Evolutionary conservation across 1,140 invertebrate species (phyloP), one percentile per base, ranked within the genome.

Genomic region (Wasmannia auropunctata): DNA sequence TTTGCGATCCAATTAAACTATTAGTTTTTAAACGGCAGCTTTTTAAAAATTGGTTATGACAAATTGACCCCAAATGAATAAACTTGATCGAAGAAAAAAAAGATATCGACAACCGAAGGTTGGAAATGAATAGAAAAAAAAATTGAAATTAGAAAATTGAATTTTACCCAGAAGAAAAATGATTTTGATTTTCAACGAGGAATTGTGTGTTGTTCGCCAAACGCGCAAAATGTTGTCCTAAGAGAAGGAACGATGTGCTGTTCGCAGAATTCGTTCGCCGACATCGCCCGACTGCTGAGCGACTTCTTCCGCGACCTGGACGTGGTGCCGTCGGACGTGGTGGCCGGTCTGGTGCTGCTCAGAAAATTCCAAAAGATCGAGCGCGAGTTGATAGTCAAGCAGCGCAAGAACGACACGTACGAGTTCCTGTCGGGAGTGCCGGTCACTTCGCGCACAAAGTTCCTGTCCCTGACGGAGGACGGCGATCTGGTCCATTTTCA

Each of bases 231-330:
- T 49, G 31, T 70, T 0, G 51, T 22, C 14, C 7, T 51, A 14
- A 65, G n/a, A 40, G 25, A 16, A 49, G 34, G 25, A 34, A 46
- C 40, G 19, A 49, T 58, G 14, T 49, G 31, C 43, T 37, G 40
- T 84, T 88, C 34, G 72, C 95, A 98, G 95, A 98, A 98, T 92
- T 98, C 97, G 1, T 98, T 98, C 91, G 96, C 97, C 6, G 98
- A 99, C 92, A 98, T 99, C 76, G 98, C 98, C 0, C 95, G 97
- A 67, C 93, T 99, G 58, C 94, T 99, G 63, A 98, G 98, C 75
- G 98, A 98, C 92, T 98, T 98, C 93, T 98, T 98, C 92, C 96
- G 98, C 10, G 98, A 99, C 94, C 92, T 99, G 76, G 98, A 99
- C 94, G 98, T 99, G n/a, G 98, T 98, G 3, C 98, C 98, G 1